These are phyloP conservation scores for Cyclophora punctaria DNA, from an alignment of 2,888 invertebrate species.

Conservation along the genomic window DNA sequence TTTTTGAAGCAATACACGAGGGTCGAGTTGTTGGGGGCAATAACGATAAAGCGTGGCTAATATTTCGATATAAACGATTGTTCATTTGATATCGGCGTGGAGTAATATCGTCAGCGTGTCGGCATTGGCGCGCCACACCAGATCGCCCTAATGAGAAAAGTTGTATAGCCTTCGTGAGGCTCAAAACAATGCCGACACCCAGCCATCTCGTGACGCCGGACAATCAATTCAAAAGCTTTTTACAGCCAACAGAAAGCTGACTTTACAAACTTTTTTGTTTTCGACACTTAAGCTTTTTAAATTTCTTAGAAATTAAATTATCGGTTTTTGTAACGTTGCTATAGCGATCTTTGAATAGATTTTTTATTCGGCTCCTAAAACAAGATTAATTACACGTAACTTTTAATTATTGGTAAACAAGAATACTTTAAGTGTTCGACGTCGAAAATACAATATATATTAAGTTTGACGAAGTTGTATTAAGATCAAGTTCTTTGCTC, in stretches of 20 bases:
- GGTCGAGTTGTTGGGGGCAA: too few relatives aligned
- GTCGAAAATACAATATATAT: neutral
- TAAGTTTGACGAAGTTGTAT: too few relatives aligned
- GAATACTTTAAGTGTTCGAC: neutral
- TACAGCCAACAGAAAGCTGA: constrained; percentile 31
- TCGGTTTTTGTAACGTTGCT: constrained; percentile 18
- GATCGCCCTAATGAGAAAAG: constrained; percentile 69
- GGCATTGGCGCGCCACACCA: constrained; percentile 48
- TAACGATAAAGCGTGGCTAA: too few relatives aligned
- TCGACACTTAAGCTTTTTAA: constrained; percentile 37
- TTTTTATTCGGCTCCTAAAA: constrained; percentile 2
- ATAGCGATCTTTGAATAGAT: constrained; percentile 1
- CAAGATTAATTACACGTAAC: neutral
- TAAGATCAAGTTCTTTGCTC: too few relatives aligned
- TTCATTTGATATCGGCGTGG: constrained; percentile 28
- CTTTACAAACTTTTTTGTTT: constrained; percentile 44
- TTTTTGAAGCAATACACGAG: neutral
- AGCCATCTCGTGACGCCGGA: constrained; percentile 62
- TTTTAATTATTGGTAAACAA: neutral
- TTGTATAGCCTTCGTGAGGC: constrained; percentile 55
- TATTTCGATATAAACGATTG: constrained; percentile 14
- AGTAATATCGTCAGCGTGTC: constrained; percentile 43
- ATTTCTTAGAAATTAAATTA: constrained; percentile 38
- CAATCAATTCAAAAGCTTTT: constrained; percentile 68
- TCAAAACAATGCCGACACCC: constrained; percentile 59